Conservation (phyloP, 2,113 vertebrate genomes). For the Hoplias malabaricus region DNA sequence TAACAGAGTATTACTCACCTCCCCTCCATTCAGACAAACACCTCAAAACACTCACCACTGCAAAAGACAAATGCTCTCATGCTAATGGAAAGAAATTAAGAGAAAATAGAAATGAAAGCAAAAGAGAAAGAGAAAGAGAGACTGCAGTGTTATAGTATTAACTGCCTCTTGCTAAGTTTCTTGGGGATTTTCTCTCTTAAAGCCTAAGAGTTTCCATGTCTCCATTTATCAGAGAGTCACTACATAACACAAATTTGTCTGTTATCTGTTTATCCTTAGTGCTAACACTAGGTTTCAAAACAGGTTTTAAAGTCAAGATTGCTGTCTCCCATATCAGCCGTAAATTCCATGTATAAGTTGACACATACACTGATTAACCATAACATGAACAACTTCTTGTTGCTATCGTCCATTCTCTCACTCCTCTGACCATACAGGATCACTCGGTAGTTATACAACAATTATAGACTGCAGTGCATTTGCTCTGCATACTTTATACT, state of each 20-base stretch:
- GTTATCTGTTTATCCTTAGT: neutral
- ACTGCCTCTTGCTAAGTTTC: neutral
- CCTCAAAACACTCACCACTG: neutral
- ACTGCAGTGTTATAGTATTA: slow-evolving; percentile 15
- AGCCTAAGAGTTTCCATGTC: neutral
- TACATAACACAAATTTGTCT: neutral
- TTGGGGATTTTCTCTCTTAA: neutral
- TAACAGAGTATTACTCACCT: slow-evolving; percentile 49
- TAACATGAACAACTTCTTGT: too few species aligned
- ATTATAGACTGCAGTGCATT: too few species aligned
- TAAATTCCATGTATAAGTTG: too few species aligned
- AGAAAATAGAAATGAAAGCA: neutral
- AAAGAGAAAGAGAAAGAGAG: slow-evolving; percentile 32
- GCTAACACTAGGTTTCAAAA: neutral
- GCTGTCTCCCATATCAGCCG: neutral
- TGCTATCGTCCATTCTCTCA: too few species aligned
- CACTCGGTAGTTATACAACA: too few species aligned
- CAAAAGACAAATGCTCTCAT: slow-evolving; percentile 41
- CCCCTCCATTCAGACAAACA: neutral
- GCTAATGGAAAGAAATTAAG: neutral
- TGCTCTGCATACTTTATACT: too few species aligned
- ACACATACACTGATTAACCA: too few species aligned
- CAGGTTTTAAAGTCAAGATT: neutral
- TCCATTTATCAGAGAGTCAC: neutral
- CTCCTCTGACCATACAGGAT: too few species aligned